phyloP scores from a whole-genome alignment of 2,888 invertebrate species.

The Temnothorax rugatulus region DNA sequence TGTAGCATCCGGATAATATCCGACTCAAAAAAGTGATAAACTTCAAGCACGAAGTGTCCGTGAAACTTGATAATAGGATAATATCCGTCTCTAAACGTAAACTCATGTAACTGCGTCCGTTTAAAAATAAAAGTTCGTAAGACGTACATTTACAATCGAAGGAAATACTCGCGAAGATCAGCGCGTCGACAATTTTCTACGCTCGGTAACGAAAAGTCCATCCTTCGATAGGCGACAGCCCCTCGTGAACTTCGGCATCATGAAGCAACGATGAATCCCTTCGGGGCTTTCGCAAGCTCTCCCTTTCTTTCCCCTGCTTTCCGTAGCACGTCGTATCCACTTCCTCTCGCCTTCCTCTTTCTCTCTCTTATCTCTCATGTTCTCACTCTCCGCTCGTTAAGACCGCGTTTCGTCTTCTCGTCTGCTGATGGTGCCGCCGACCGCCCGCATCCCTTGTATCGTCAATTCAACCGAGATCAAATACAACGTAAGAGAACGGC shows the following conservation, averaged over 20 bases:
- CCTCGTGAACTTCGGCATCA: conserved; percentile 35
- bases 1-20: background rate
- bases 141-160: background rate
- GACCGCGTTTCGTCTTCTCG: conserved; percentile 36
- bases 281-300: conserved; percentile 58
- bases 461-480: conserved; percentile 75
- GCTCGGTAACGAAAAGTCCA: conserved; percentile 22
- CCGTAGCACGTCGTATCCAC: conserved; percentile 30
- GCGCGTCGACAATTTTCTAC: conserved; percentile 6
- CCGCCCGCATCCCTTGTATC: conserved; percentile 75
- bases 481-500: conserved; percentile 63
- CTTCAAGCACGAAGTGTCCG: conserved; percentile 13
- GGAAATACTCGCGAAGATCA: conserved; percentile 19
- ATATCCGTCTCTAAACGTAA: conserved; percentile 11
- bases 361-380: background rate
- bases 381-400: conserved; percentile 57
- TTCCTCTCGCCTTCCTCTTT: conserved; percentile 14
- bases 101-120: background rate
- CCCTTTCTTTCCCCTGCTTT: background rate
- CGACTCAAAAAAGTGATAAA: background rate
- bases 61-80: conserved; percentile 15
- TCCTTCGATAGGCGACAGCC: conserved; percentile 20
- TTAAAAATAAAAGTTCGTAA: conserved; percentile 21
- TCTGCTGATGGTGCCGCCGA: conserved; percentile 47
- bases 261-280: conserved; percentile 61